A percentile compares a stretch with the other conserved stretches of the same genome.
phyloP scores from a whole-genome alignment of 2,113 vertebrate species.

The Mesocricetus auratus region DNA sequence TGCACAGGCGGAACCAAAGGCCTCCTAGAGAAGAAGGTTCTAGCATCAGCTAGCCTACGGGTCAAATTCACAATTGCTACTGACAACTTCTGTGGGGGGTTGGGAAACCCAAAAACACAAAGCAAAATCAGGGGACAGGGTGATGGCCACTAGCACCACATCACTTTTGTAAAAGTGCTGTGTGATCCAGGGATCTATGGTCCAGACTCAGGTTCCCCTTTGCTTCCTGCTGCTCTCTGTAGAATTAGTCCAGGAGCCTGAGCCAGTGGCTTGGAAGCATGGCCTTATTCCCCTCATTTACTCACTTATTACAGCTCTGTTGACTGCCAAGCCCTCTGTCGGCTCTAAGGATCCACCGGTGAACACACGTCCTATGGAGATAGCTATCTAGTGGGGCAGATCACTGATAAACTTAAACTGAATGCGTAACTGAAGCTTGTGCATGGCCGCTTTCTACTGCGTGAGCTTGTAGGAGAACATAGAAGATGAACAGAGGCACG shows the following conservation, averaged over 20 bases:
- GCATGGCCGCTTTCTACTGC: not conserved
- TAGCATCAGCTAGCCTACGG: not conserved
- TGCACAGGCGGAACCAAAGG: not conserved
- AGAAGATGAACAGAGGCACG: not conserved
- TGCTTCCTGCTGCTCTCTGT: not conserved
- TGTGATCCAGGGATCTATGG: not conserved
- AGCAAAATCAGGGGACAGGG: not conserved
- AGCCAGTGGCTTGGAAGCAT: not conserved
- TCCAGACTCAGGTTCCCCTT: not conserved
- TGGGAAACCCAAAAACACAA: not conserved
- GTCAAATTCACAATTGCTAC: not conserved
- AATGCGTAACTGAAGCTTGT: not conserved
- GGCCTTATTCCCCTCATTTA: not conserved
- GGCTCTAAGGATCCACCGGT: not conserved
- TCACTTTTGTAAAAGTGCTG: not conserved
- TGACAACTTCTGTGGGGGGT: not conserved
- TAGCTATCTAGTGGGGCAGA: not conserved
- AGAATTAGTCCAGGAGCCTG: not conserved
- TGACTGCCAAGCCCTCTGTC: not conserved
- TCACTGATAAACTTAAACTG: not conserved
- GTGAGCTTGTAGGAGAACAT: not conserved
- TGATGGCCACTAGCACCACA: not conserved
- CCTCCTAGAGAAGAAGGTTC: not conserved
- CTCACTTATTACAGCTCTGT: not conserved
- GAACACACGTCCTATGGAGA: not conserved